Evolutionary conservation across 2,888 invertebrate genomes (phyloP).

Genomic region (Amphimallon solstitiale): DNA sequence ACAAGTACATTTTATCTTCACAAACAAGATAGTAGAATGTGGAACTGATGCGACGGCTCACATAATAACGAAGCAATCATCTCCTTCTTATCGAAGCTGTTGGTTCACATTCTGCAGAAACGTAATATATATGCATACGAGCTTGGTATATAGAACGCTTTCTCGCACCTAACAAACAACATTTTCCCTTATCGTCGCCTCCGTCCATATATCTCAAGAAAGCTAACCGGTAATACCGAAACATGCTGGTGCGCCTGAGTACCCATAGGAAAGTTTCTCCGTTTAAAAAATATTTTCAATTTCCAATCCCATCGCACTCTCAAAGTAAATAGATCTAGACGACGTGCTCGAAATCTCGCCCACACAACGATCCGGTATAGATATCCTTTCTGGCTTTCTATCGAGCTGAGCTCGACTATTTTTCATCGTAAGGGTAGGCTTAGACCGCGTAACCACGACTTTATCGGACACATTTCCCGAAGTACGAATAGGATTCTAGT

Average conservation of each 20-base stretch:
- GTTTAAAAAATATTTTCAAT: slow-evolving; percentile 54
- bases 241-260: background rate
- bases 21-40: background rate
- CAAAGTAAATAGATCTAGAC: slow-evolving; percentile 56
- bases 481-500: background rate
- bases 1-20: too few relatives aligned
- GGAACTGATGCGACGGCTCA: slow-evolving; percentile 20
- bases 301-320: slow-evolving; percentile 54
- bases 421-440: slow-evolving; percentile 30
- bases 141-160: slow-evolving; percentile 44
- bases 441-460: slow-evolving; percentile 25
- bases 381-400: background rate
- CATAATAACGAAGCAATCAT: slow-evolving; percentile 33
- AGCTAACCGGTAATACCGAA: slow-evolving; percentile 36
- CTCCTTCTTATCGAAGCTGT: slow-evolving; percentile 3
- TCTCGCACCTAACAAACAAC: slow-evolving; percentile 49
- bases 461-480: slow-evolving; percentile 22
- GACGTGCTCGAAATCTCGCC: slow-evolving; percentile 52
- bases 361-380: slow-evolving; percentile 29
- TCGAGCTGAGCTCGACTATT: slow-evolving; percentile 12
- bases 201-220: slow-evolving; percentile 42
- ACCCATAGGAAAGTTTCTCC: slow-evolving; percentile 49
- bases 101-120: slow-evolving; percentile 15
- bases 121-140: slow-evolving; percentile 54
- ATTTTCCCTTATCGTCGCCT: slow-evolving; percentile 51